phyloP scores from a whole-genome alignment of 2,888 invertebrate genomes.

The Kuschelorhynchus macadamiae region DNA sequence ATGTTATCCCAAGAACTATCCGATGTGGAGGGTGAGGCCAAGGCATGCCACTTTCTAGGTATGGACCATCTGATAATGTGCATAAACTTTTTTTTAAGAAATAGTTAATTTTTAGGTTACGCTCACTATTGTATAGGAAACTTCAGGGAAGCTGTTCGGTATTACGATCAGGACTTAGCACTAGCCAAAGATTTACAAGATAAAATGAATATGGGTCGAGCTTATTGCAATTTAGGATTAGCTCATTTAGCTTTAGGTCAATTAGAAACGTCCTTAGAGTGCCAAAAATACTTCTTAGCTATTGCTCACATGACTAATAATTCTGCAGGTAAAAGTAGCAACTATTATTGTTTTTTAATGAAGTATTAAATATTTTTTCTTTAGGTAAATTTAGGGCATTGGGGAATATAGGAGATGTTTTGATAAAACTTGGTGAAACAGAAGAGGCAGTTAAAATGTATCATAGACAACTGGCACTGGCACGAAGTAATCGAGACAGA shows the following conservation, averaged over 20 bases:
- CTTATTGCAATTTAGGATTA: conserved; percentile 94
- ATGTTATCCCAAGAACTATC: conserved; percentile 94
- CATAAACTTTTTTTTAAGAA: no score
- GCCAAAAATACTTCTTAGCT: conserved; percentile 93
- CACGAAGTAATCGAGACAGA: conserved; percentile 69
- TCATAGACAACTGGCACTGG: conserved; percentile 90
- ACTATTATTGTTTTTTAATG: no score
- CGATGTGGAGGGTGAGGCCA: conserved; percentile 94
- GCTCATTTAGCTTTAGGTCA: conserved; percentile 93
- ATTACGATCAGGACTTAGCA: conserved; percentile 95
- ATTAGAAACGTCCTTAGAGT: conserved; percentile 91
- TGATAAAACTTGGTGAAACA: conserved; percentile 89
- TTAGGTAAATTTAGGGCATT: conserved; percentile 84
- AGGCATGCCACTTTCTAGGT: conserved; percentile 89
- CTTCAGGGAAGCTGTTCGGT: conserved; percentile 91
- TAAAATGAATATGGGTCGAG: conserved; percentile 94
- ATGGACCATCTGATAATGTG: conserved; percentile 30
- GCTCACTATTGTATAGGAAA: conserved; percentile 96
- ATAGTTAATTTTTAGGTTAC: conserved; percentile 82
- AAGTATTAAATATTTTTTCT: no score
- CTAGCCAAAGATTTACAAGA: conserved; percentile 95
- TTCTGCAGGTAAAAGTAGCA: conserved; percentile 74
- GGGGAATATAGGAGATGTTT: conserved; percentile 94
- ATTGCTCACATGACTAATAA: conserved; percentile 95
- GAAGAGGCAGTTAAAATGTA: conserved; percentile 96